Base-by-base conservation (phyloP, 2,113 vertebrate genomes). In the Cochlearius cochlearius region DNA sequence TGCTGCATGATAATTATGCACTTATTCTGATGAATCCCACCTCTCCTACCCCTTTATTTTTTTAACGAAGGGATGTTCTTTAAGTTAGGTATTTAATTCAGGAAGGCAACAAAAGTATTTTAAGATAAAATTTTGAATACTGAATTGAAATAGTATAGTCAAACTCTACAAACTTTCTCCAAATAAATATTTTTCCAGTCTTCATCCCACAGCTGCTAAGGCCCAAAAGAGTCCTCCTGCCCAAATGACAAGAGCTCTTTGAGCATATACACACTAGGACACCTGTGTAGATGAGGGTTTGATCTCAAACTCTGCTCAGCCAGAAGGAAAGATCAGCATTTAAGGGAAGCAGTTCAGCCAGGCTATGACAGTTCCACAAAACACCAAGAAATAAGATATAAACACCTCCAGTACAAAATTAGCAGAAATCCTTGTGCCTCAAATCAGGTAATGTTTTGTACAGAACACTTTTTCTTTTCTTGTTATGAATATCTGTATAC, bases 221-320 rank as follows among this genome's bases (percentile, higher is more conserved):
- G 32, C 12, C 47, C 55, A 53, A 19, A 49, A 66, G 30, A 63
- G 27, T n/a, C 18, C 30, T 63, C 41, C 38, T 58, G 39, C 8
- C 55, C 55, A 72, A 69, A 22, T 5, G 32, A 52, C 19, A 71
- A 67, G 11, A 13, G 25, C 15, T 82, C 43, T 86, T 72, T 79
- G 30, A 89, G 60, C 32, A 17, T 9, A 23, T 19, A 34, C 13
- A 7, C 45, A 68, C 19, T 29, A 34, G 67, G 49, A 73, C 15
- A 53, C 7, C 3, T 0, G 0, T 30, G 11, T 4, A 66, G 41
- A 39, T 15, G 27, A 62, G 10, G 11, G 12, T 38, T 68, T 74
- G 12, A 84, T 81, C 63, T 86, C 80, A 71, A 74, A 63, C 5
- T 29, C 47, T 47, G 15, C 30, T 60, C 53, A 86, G 32, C 34